Evolutionary conservation across 2,797 vertebrate genomes (phyloP).

Genomic region (Mus spretus): DNA sequence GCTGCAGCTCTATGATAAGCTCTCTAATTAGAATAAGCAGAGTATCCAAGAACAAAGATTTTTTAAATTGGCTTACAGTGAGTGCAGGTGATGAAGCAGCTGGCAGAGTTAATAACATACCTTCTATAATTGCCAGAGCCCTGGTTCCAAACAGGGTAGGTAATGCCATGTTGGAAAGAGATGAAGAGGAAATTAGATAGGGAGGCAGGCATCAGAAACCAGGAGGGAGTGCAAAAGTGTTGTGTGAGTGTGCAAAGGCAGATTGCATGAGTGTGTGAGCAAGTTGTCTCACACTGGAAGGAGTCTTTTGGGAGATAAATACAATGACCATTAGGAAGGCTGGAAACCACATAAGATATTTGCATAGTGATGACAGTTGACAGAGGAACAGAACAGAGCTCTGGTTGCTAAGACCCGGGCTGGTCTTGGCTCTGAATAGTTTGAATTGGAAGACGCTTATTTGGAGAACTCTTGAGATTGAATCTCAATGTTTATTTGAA

Average conservation of each 20-base stretch:
- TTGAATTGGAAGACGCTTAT: slow-evolving; percentile 67
- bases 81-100: slow-evolving; percentile 86
- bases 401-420: slow-evolving; percentile 38
- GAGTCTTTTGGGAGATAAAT: neutral
- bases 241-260: slow-evolving; percentile 25
- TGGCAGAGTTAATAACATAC: slow-evolving; percentile 85
- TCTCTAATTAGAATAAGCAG: slow-evolving; percentile 83
- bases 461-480: slow-evolving; percentile 54
- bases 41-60: slow-evolving; percentile 85
- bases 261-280: neutral
- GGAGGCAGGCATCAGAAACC: neutral
- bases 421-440: slow-evolving; percentile 69
- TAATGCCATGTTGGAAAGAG: slow-evolving; percentile 76
- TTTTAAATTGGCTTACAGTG: slow-evolving; percentile 81
- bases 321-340: neutral
- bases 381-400: slow-evolving; percentile 35
- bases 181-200: slow-evolving; percentile 77
- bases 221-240: neutral
- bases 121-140: slow-evolving; percentile 80
- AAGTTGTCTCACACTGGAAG: neutral
- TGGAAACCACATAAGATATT: slow-evolving; percentile 1
- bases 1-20: slow-evolving; percentile 88
- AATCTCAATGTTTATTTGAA: slow-evolving; percentile 67
- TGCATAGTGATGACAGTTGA: slow-evolving; percentile 32
- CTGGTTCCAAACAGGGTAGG: slow-evolving; percentile 74